Evolutionary conservation across 2,797 vertebrate species (phyloP), one percentile per base, ranked within the genome.

Genomic region (Phoxinus dragarum): DNA sequence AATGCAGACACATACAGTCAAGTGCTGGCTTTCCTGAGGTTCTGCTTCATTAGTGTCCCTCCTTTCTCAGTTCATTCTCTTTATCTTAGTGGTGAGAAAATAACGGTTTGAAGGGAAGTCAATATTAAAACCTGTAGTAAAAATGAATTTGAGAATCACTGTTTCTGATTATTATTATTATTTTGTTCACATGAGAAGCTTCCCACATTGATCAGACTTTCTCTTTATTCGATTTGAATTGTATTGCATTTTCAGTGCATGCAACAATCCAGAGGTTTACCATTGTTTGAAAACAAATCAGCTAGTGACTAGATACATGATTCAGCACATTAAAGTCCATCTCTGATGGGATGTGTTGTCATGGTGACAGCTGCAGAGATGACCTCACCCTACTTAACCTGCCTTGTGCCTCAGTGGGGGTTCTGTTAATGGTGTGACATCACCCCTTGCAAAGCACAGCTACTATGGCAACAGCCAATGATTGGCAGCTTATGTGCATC

Each of bases 321-420:
- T 69, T 88, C 84, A 84, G 84, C 87, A 81, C 77, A 81, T 82
- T 61, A 76, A 59, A 59, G 40, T 19, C 59, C 19, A 67, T 82
- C 80, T 68, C 77, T 88, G 74, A 38, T 75, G 68, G 84, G 86
- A 86, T 85, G 71, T n/a, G 31, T 88, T 84, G 87, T 87, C 86
- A 85, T 88, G 81, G 87, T 80, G 79, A 88, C 71, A 82, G 84
- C 86, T 69, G 81, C 76, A 89, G 84, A 90, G 88, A 88, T 89
- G 88, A 88, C 88, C 88, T 89, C 88, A 89, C 86, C 76, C 75
- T 87, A 59, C 68, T 87, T 87, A 90, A 89, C 69, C 83, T 85
- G 80, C 49, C 49, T 11, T 61, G 74, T 84, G 79, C 81, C 81
- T 82, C 73, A 10, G 75, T 71, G 78, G 47, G 68, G 14, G 64